Percentiles rank a stretch among this genome's conserved stretches.
Conservation (phyloP, 2,888 invertebrate species). For the Odontocolon sp. region DNA sequence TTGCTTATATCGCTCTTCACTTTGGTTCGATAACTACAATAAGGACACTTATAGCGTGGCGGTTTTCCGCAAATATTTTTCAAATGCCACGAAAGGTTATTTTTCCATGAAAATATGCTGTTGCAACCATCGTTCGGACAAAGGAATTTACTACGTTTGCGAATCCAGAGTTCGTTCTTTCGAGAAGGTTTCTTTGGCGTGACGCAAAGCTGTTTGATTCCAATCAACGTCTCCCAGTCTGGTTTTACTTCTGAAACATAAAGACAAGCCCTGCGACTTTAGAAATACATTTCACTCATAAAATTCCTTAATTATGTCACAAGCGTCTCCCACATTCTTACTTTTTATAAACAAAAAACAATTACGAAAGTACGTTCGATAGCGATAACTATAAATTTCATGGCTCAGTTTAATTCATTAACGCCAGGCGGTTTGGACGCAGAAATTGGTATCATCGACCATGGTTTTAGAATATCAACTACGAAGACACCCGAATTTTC, state of each 20-base stretch:
- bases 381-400: background rate
- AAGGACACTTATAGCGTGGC: constrained; percentile 72
- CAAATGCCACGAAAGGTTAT: constrained; percentile 78
- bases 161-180: too few species aligned
- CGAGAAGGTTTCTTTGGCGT: background rate
- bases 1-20: constrained; percentile 68
- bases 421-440: constrained; percentile 8
- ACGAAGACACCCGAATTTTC: constrained; percentile 49
- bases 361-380: background rate
- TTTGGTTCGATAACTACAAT: constrained; percentile 73
- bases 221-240: constrained; percentile 7
- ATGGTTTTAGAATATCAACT: constrained; percentile 53
- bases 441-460: background rate
- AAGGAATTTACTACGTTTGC: constrained; percentile 65
- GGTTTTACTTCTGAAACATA: constrained; percentile 24
- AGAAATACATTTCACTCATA: background rate
- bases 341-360: background rate
- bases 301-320: background rate
- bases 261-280: background rate
- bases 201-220: background rate
- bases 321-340: background rate
- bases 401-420: background rate
- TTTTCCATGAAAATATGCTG: constrained; percentile 66
- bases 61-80: constrained; percentile 80
- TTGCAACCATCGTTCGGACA: constrained; percentile 69